Conservation (phyloP, 2,113 vertebrate genomes). For the Tor tambroides region DNA sequence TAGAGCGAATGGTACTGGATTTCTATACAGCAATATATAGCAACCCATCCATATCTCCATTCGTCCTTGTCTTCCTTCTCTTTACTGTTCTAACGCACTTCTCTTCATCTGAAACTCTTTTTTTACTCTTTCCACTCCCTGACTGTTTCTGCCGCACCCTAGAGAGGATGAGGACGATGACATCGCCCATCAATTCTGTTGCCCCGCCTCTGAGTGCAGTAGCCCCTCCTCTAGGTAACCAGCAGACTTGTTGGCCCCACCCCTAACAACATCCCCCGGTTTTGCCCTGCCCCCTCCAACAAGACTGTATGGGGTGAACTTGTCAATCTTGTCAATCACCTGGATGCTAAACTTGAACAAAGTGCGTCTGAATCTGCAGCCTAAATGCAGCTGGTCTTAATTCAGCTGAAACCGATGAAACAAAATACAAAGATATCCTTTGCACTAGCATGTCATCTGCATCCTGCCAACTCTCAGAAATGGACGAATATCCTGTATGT, state of each 20-base stretch:
- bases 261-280: not conserved
- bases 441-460: conserved; percentile 63
- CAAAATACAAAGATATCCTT: conserved; percentile 38
- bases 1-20: not conserved
- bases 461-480: conserved; percentile 47
- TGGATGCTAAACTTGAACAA: conserved; percentile 34
- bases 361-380: conserved; percentile 30
- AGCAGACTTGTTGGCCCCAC: conserved; percentile 66
- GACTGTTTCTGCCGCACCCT: conserved; percentile 22
- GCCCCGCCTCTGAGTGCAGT: conserved; percentile 91
- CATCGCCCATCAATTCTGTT: conserved; percentile 92
- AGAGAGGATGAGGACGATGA: conserved; percentile 88
- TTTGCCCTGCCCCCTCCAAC: not conserved
- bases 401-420: conserved; percentile 10
- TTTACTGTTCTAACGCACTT: conserved; percentile 48
- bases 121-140: conserved; percentile 49
- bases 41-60: conserved; percentile 48
- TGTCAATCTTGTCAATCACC: conserved; percentile 6
- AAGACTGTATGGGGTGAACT: conserved; percentile 9
- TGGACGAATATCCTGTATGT: conserved; percentile 39
- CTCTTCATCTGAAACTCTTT: conserved; percentile 49
- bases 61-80: conserved; percentile 37
- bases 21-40: conserved; percentile 38
- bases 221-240: conserved; percentile 94
- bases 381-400: conserved; percentile 25